Conservation (phyloP, 2,888 invertebrate genomes). For the Neoaliturus tenellus region DNA sequence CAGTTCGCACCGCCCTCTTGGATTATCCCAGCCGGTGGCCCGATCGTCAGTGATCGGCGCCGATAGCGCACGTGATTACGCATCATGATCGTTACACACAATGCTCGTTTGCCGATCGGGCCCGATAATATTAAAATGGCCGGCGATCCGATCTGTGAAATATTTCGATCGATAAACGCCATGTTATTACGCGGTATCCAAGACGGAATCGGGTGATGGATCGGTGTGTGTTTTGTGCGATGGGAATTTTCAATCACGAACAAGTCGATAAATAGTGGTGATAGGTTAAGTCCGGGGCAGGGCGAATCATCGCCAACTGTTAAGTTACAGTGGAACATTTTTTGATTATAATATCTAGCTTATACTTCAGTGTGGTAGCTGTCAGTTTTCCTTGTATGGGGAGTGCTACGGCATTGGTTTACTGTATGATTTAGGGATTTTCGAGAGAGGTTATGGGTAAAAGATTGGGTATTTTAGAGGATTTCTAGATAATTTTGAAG, state of each 20-base stretch:
- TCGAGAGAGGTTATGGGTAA: too few relatives aligned
- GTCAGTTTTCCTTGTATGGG: too few relatives aligned
- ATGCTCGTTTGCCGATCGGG: conserved; percentile 29
- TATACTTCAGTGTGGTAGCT: too few relatives aligned
- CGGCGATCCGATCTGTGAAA: conserved; percentile 13
- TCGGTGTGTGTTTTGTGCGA: conserved; percentile 46
- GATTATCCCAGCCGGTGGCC: neutral
- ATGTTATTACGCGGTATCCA: conserved; percentile 46
- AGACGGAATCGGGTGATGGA: conserved; percentile 13
- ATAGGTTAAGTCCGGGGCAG: neutral
- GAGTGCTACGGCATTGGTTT: too few relatives aligned
- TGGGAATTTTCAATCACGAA: conserved; percentile 21
- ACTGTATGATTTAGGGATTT: too few relatives aligned
- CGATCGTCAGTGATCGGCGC: too few relatives aligned
- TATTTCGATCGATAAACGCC: conserved; percentile 36
- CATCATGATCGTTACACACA: conserved; percentile 5
- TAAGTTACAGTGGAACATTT: too few relatives aligned
- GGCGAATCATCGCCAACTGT: too few relatives aligned
- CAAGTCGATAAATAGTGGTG: conserved; percentile 7
- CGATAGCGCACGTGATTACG: conserved; percentile 3
- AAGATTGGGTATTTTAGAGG: too few relatives aligned
- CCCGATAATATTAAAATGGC: conserved; percentile 21
- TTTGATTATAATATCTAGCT: too few relatives aligned
- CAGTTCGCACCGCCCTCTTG: too few relatives aligned
- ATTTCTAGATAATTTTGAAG: too few relatives aligned